Base-by-base conservation (phyloP, 2,888 invertebrate genomes). In the Drosophila mayaguana region DNA sequence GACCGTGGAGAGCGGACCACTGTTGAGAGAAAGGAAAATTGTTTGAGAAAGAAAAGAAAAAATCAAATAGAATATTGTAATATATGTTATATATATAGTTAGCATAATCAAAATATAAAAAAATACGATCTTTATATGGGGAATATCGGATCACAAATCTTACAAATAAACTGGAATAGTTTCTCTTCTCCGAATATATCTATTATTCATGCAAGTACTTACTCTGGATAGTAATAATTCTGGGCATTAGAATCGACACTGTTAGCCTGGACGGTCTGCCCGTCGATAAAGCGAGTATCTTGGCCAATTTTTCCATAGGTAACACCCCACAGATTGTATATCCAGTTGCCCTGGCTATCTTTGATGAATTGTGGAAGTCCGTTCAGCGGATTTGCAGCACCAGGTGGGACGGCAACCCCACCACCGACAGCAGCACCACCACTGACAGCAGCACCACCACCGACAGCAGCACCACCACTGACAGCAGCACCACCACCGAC, bases 321-420 rank as follows among this genome's bases (percentile, higher is more conserved):
- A 12, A 63, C 63, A 2, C 46, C 63, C 45, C 46, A 63, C n/a
- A 11, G 14, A 11, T 63, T 63, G 16, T 18, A 48, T 2, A 40
- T 32, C 63, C 63, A 63, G 34, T 63, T 48, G 25, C 25, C 40
- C 32, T 8, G 22, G 5, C 18, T n/a, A 2, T 63, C 20, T 25
- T 22, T 50, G 11, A 12, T 0, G 11, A 28, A 12, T 7, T 8
- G n/a, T 7, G 42, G 8, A 8, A 18, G 28, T 28, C 40, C 40
- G 4, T 34, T 4, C 14, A 7, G 18, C 16, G 22, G 1, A 9
- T 7, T 18, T 4, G 5, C 8, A 2, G 0, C 38, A 7, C 54
- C 54, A 22, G 45, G 22, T 22, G 45, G 45, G 22, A 45, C 16
- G 22, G 2, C 48, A 32, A n/a, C n/a, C n/a, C 16, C 22, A 2